A percentile compares a stretch with the other conserved stretches of the same genome.
Conservation (phyloP, 2,113 vertebrate genomes). For the Psephotus haematonotus region DNA sequence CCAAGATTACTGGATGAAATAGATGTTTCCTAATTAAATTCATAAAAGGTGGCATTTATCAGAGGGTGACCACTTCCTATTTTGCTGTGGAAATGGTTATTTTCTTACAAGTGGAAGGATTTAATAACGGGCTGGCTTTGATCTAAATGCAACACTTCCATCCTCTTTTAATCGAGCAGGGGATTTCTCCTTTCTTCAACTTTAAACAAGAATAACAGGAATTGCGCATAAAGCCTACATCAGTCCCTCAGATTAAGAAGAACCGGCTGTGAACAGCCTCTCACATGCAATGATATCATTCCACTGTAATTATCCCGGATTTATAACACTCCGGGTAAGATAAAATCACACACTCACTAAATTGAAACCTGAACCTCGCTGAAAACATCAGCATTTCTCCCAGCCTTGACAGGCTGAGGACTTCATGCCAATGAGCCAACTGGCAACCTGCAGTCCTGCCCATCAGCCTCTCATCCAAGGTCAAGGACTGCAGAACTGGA, state of each 20-base stretch:
- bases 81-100: not conserved
- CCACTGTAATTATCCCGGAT: not conserved
- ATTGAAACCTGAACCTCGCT: not conserved
- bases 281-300: not conserved
- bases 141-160: not conserved
- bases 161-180: not conserved
- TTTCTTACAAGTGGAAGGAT: not conserved
- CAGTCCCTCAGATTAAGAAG: not conserved
- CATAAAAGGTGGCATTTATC: not conserved
- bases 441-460: not conserved
- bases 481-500: not conserved
- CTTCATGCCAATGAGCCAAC: not conserved
- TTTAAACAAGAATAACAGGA: not conserved
- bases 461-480: slow-evolving; percentile 1
- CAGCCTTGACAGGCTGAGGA: not conserved
- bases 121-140: not conserved
- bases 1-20: not conserved
- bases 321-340: not conserved
- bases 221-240: not conserved
- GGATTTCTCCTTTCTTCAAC: not conserved
- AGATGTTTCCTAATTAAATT: slow-evolving; percentile 27
- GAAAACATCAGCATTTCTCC: not conserved
- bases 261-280: not conserved
- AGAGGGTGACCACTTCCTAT: not conserved
- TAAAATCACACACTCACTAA: not conserved